Evolutionary conservation across 2,888 invertebrate species (phyloP), one percentile per base, ranked within the genome.

Genomic region (Drosophila quinaria): DNA sequence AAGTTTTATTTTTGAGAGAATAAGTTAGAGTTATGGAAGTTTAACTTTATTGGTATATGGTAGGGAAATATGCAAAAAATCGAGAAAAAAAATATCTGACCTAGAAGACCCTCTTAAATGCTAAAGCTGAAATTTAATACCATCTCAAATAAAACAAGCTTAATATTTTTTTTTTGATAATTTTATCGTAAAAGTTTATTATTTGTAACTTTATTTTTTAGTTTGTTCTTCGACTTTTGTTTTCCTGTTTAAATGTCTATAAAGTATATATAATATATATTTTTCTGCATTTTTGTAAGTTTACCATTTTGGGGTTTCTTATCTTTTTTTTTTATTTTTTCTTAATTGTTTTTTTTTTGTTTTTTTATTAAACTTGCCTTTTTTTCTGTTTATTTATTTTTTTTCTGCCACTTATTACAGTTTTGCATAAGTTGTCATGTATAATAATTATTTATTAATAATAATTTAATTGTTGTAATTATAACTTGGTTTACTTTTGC

Each of bases 151-250:
- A 49, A 59, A 59, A 59, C 59, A 49, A 25, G 39, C 3, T 15
- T 11, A 0, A 11, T 29, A 10, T 11, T n/a, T 9, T 35, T 35
- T 44, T 46, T 13, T 50, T 59, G 55, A 63, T 70, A 65, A 76
- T 87, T 84, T 74, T 85, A 89, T 85, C 89, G 90, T 85, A 85
- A 85, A 85, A 85, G 85, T 85, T 85, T 89, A 84, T 84, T 84
- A 85, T 89, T 89, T 85, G 90, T 88, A 85, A 85, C 85, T 85
- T 85, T 85, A 85, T 85, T 85, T 89, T 85, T 87, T 85, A 88
- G 80, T 88, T 89, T 85, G 80, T 80, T 78, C 71, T 81, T 81
- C 71, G 70, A 73, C 44, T 82, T 89, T 80, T 70, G 59, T 85
- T 84, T 87, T 83, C 82, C 84, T 89, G 84, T 85, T 85, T 85